Base-by-base conservation (phyloP, 2,797 vertebrate species). In the Philypnodon macrostomus region DNA sequence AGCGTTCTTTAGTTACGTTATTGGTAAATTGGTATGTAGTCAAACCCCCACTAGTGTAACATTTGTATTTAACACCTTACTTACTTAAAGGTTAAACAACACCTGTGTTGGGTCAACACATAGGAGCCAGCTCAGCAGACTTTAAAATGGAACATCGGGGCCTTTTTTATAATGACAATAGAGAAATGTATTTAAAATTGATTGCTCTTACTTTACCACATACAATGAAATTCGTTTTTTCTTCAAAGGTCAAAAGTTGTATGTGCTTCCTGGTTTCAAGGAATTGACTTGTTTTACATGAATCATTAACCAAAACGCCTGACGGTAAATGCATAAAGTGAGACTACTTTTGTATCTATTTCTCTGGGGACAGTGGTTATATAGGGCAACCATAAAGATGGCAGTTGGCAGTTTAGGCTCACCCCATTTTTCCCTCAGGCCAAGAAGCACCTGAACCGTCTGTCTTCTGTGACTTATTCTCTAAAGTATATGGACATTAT, bases 41-140 rank as follows among this genome's bases (percentile, higher is more conserved):
- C 21, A 23, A 23, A 29, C 35, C 34, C 47, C 46, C 17, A 30
- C 5, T 14, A 24, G 17, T 35, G 2, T 7, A 8, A 16, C 40
- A n/a, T 3, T 40, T 56, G 14, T 8, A 39, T 56, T n/a, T 47
- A n/a, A 50, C 23, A 23, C 21, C 21, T 23, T 32, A 46, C 49
- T 23, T 6, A 48, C 68, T 71, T 66, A 41, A 19, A 62, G 63
- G 67, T 66, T 56, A 73, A 74, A 70, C 60, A 46, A 30, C 53
- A 60, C 77, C 75, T 53, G 47, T 48, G 41, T 60, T 27, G 32
- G 58, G 51, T 36, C 62, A 73, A 75, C 72, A 70, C 21, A 9
- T 4, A 19, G 10, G 10, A 21, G 32, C 44, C 57, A 27, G n/a
- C 19, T 4, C 16, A 13, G 39, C 31, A 49, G 32, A 48, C 31